These are phyloP conservation scores for Sakesphorus luctuosus DNA, from an alignment of 2,113 vertebrate species.

Conservation along the genomic window DNA sequence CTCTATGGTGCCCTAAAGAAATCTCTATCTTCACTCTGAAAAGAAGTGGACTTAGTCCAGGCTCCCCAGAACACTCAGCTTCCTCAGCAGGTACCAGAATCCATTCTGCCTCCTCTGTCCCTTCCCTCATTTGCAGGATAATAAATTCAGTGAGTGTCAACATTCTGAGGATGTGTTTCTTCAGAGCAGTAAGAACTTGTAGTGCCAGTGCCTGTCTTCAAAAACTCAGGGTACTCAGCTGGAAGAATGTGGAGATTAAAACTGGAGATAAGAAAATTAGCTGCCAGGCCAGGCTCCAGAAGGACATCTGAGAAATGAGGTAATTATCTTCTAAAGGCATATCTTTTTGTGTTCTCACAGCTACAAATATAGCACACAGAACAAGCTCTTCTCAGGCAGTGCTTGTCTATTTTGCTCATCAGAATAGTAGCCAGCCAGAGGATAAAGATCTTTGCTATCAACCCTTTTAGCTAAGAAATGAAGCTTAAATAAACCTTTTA, in stretches of 20 bases:
- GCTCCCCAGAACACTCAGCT: background rate
- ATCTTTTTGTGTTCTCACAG: conserved; percentile 62
- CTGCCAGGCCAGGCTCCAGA: conserved; percentile 22
- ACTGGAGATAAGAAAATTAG: background rate
- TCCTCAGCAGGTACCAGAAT: background rate
- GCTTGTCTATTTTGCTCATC: background rate
- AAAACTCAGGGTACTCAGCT: background rate
- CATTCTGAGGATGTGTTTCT: background rate
- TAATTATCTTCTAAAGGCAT: conserved; percentile 47
- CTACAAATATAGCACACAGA: conserved; percentile 56
- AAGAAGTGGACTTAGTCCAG: background rate
- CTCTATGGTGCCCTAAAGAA: background rate
- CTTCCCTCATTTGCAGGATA: background rate
- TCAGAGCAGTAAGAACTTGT: background rate
- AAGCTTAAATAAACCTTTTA: conserved; percentile 38
- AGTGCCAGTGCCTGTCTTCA: background rate
- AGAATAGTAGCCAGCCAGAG: background rate
- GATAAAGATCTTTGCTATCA: conserved; percentile 53
- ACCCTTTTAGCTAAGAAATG: conserved; percentile 40
- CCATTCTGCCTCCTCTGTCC: background rate
- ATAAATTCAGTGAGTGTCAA: background rate
- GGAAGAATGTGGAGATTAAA: conserved; percentile 19
- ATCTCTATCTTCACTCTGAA: background rate
- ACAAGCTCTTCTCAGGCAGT: conserved; percentile 47
- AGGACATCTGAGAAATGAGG: conserved; percentile 60